Base-by-base conservation (phyloP, 1,140 invertebrate genomes). In the Solenopsis fugax region DNA sequence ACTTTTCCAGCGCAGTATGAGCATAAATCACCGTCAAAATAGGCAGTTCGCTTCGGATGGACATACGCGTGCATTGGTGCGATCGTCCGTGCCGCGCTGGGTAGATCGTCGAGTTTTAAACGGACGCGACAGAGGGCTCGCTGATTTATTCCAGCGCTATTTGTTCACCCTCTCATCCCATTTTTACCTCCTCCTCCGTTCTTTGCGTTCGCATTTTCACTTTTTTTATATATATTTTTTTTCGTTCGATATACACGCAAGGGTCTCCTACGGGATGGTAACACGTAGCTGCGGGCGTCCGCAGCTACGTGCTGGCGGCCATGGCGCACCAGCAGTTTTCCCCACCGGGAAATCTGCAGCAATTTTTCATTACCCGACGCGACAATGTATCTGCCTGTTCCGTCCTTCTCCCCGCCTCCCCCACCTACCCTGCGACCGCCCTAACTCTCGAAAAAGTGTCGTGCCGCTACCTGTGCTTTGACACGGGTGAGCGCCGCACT, bases 301-400 rank as follows among this genome's bases (percentile, higher is more conserved):
- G 37, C 77, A 67, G 54, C 54, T 73, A 50, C 85, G 71, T 54
- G 80, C 72, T 16, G 34, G 81, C 56, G 82, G 48, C 80, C 29
- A 52, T 77, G 56, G 67, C 29, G 71, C 80, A 37, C 72, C 89
- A 65, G 48, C 65, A 82, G 86, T 90, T 91, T 91, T 88, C 88
- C 88, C 90, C 80, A 73, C n/a, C 90, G 88, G 90, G 82, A 91
- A 91, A 88, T 88, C 90, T 81, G 84, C 80, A 87, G 87, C 88
- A 91, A 92, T 92, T 92, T 92, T 92, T 92, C 88, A 91, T 90
- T 90, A 86, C 88, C 88, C 87, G 88, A 91, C 90, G 75, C 90
- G 90, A 91, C 90, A 89, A 91, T 91, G 90, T 89, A 91, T 91
- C 88, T 86, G 84, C 84, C 87, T 65, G 67, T 62, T 73, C 71